Base-by-base conservation (phyloP, 2,797 vertebrate species). In the Anguilla obscura region DNA sequence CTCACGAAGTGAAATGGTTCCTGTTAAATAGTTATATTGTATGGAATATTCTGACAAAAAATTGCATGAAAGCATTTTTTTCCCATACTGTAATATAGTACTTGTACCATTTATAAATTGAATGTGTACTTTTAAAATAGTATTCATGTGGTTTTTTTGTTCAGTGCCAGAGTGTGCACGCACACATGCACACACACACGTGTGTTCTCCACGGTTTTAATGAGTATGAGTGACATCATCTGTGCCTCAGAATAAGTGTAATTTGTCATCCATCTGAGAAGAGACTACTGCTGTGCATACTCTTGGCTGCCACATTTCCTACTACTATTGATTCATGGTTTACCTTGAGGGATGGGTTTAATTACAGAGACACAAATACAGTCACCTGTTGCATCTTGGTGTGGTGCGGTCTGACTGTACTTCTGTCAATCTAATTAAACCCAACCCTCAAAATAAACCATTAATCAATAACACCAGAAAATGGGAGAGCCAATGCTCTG, bases 371-470 rank as follows among this genome's bases (percentile, higher is more conserved):
- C 91, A 86, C 85, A 89, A 69, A 54, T 40, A 84, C 91, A 71
- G n/a, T 88, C 91, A 86, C 90, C 90, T 0, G 58, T 87, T 88
- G 90, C 90, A 88, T 85, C 71, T 89, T 66, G 71, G 79, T 87
- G 90, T 88, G 86, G 89, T 86, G 92, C 89, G 89, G 88, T 91
- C 33, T 79, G 74, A 45, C 14, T 79, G 74, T 79, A 40, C 74
- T 40, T 36, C 8, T 14, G 2, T 36, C 71, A 91, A 91, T 91
- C 88, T 92, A 93, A 94, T 94, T 90, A 92, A 91, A 90, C 74
- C 7, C 60, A 88, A 88, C 88, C 92, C 90, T 85, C 33, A 50
- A 90, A 91, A 91, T 86, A 90, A 89, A 90, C 89, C 88, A 90
- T 88, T 88, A 90, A 86, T 85, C 83, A 63, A 88, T 86, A 90